Conservation (phyloP, 2,113 vertebrate species). For the Dicaeum eximium region DNA sequence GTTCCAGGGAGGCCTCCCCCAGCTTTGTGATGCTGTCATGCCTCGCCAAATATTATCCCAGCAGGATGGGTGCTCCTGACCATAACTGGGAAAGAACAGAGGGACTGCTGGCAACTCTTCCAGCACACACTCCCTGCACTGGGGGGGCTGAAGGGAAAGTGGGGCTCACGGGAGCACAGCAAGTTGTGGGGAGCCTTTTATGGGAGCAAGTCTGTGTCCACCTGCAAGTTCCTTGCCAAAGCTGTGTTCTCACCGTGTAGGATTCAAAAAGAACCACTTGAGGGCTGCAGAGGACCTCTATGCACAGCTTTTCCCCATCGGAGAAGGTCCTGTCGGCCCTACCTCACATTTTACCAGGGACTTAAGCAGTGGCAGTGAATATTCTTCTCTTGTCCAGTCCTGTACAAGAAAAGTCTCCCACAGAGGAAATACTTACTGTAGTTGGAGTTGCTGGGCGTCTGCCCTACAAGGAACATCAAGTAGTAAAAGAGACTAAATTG, state of each 20-base stretch:
- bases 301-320: fast-evolving
- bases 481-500: not conserved
- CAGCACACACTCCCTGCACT: not conserved
- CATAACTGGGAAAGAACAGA: not conserved
- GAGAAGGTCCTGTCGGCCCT: fast-evolving
- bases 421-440: not conserved
- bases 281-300: slow-evolving; percentile 7
- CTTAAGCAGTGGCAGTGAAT: not conserved
- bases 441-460: not conserved
- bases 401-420: not conserved
- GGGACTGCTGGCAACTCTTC: not conserved
- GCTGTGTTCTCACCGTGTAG: not conserved
- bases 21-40: not conserved
- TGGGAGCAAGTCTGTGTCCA: fast-evolving
- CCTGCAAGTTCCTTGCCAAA: not conserved
- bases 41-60: not conserved
- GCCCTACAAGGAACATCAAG: not conserved
- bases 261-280: not conserved
- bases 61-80: not conserved
- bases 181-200: fast-evolving
- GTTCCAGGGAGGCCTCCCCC: not conserved
- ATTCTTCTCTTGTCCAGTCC: not conserved
- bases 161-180: not conserved
- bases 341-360: fast-evolving
- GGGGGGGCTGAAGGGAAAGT: not conserved